Evolutionary conservation across 2,113 vertebrate genomes (phyloP).

Genomic region (Bos taurus): ARS-UCD2.0 NC_037336.1:29357001-29357500

Average conservation of each 20-base stretch:
- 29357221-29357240: background rate
- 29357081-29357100: too few relatives aligned
- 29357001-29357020: background rate
- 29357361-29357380: background rate
- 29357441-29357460: constrained; percentile 1
- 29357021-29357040: background rate
- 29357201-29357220: background rate
- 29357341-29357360: background rate
- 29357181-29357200: background rate
- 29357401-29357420: background rate
- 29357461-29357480: background rate
- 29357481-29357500: background rate
- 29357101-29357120: too few relatives aligned
- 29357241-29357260: background rate
- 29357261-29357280: background rate
- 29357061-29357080: background rate
- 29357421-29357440: background rate
- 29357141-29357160: background rate
- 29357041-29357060: background rate
- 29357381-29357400: background rate
- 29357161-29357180: background rate
- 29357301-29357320: background rate
- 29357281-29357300: background rate
- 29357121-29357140: background rate
- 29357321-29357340: background rate